Conservation (phyloP, 2,113 vertebrate genomes). For the Mobula hypostoma region DNA sequence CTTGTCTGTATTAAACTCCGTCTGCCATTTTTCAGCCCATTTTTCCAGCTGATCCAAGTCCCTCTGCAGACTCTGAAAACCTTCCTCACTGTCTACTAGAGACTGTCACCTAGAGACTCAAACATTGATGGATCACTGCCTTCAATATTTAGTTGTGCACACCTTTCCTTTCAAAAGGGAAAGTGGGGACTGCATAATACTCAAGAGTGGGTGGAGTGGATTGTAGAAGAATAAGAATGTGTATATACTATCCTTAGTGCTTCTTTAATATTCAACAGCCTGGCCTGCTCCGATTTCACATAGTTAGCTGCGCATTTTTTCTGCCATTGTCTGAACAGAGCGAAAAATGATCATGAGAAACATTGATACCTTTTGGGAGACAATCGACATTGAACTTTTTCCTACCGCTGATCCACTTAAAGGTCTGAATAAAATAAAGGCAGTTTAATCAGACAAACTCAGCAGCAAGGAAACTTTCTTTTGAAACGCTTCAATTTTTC, state of each 20-base stretch:
- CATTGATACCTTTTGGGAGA: slow-evolving; percentile 40
- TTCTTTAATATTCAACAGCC: neutral
- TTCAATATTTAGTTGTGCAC: neutral
- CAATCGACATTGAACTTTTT: slow-evolving; percentile 44
- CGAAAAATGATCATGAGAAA: neutral
- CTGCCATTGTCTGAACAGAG: neutral
- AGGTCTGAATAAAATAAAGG: slow-evolving; percentile 48
- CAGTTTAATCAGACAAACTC: slow-evolving; percentile 51
- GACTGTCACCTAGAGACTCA: too few species aligned
- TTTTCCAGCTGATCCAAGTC: too few species aligned
- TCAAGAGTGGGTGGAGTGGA: too few species aligned
- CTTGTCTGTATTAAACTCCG: too few species aligned
- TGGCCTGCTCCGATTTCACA: neutral
- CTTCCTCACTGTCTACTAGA: too few species aligned
- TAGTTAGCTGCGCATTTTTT: neutral
- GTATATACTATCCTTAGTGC: neutral
- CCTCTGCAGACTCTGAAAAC: too few species aligned
- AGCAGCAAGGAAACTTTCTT: slow-evolving; percentile 49
- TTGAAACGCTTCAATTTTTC: slow-evolving; percentile 55
- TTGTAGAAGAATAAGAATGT: too few species aligned
- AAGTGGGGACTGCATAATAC: neutral
- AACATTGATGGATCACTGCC: neutral
- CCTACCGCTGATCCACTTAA: slow-evolving; percentile 9
- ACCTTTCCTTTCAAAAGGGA: neutral
- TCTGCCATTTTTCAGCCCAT: too few species aligned